Evolutionary conservation across 2,888 invertebrate genomes (phyloP), one percentile per base, ranked within the genome.

Genomic region (Abrostola tripartita): DNA sequence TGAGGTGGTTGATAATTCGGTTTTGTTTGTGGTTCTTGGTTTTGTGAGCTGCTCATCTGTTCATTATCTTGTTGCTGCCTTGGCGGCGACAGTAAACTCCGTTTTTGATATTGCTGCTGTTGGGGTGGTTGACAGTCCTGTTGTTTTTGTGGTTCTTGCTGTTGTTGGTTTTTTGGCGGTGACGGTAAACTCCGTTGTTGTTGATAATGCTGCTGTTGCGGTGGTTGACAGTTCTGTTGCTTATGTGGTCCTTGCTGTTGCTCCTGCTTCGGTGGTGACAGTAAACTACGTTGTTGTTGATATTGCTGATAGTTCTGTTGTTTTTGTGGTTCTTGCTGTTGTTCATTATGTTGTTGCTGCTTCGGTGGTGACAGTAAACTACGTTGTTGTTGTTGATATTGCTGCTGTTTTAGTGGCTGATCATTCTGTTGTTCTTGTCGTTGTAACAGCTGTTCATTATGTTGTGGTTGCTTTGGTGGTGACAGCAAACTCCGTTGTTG

Each of bases 201-300:
- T 14, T 44, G 40, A 8, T 35, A 35, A 11, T 40, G 9, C 7
- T 54, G 54, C 10, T 55, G 55, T 1, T 12, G 66, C 9, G 38
- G 12, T 24, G 56, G 57, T 49, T 60, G 56, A 9, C 63, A 69
- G 44, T 75, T 74, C 37, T 47, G 58, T 12, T 71, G 68, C 40
- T 71, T 76, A 8, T 64, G 69, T n/a, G 51, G 51, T 7, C 61
- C 60, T 47, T 71, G 57, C 24, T 37, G 53, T n/a, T 50, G 70
- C 52, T 40, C 56, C 37, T 68, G 69, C 11, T 24, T 24, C 4
- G 24, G 24, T 24, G 4, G 24, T 24, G 24, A 24, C 24, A 4
- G 24, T 24, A 24, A 1, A 24, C 24, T 24, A 1, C 4, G 24
- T 24, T 1, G 4, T 24, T 8, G 12, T n/a, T 44, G 14, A 14